phyloP scores from a whole-genome alignment of 2,888 invertebrate genomes.

The Heteromurus nitidus region DNA sequence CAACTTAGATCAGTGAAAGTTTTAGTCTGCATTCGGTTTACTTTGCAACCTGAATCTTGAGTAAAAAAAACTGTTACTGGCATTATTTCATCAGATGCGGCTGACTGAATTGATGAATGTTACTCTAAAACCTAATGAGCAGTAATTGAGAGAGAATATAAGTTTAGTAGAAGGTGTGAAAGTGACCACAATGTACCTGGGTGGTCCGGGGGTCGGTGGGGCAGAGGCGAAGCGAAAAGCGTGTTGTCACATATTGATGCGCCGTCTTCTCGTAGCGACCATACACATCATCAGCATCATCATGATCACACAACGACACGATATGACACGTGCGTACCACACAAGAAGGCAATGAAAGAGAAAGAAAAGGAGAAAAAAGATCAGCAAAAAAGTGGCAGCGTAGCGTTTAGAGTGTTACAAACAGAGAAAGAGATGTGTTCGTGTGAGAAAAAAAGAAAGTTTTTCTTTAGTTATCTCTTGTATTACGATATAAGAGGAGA shows the following conservation, averaged over 20 bases:
- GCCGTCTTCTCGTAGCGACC: slow-evolving; percentile 68
- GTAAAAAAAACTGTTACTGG: no score
- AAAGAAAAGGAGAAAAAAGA: slow-evolving; percentile 39
- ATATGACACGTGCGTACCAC: slow-evolving; percentile 39
- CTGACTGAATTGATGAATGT: no score
- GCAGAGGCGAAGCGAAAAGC: slow-evolving; percentile 73
- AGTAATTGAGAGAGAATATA: slow-evolving; percentile 24
- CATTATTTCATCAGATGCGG: no score
- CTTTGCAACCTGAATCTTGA: no score
- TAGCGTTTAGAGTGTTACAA: no score
- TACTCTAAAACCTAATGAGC: not conserved
- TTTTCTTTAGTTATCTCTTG: no score
- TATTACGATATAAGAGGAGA: no score
- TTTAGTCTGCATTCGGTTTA: not conserved
- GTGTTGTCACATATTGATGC: slow-evolving; percentile 74
- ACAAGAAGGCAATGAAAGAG: slow-evolving; percentile 39
- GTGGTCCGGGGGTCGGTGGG: slow-evolving; percentile 73
- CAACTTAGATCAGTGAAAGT: not conserved
- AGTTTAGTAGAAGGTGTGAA: slow-evolving; percentile 33
- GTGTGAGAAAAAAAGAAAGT: no score
- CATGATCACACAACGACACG: slow-evolving; percentile 51
- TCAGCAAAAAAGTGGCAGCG: slow-evolving; percentile 42
- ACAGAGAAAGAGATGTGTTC: no score
- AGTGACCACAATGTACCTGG: slow-evolving; percentile 69
- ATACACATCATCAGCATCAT: slow-evolving; percentile 61